Conservation (phyloP, 2,113 vertebrate genomes). For the Ploceus nigricollis region DNA sequence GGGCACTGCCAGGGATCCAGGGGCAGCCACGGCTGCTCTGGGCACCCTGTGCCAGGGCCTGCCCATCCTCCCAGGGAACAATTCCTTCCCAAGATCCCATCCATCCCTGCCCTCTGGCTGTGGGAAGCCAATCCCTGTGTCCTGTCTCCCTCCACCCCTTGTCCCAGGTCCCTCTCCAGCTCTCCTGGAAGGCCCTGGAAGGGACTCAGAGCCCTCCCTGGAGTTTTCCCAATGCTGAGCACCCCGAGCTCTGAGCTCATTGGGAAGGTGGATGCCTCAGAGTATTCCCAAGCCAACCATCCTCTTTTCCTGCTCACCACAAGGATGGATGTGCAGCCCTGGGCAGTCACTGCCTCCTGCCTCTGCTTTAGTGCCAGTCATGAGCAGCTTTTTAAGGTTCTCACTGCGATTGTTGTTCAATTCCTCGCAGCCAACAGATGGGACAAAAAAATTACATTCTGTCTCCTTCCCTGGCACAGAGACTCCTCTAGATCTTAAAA, state of each 20-base stretch:
- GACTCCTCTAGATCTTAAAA: conserved; percentile 22
- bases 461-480: not conserved
- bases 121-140: not conserved
- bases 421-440: not conserved
- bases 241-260: not conserved
- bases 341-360: not conserved
- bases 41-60: not conserved
- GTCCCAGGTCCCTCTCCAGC: not conserved
- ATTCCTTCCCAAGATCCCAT: not conserved
- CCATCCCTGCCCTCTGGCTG: accelerated
- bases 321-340: not conserved
- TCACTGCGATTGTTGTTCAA: not conserved
- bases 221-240: not conserved
- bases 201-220: not conserved
- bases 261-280: not conserved
- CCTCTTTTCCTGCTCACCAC: not conserved
- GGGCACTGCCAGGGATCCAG: not conserved
- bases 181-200: not conserved
- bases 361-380: not conserved
- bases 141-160: not conserved
- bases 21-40: not conserved
- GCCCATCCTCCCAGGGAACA: not conserved
- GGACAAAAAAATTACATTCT: not conserved
- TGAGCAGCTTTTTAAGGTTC: not conserved
- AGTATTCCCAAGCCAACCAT: not conserved